Evolutionary conservation across 1,140 invertebrate species (phyloP).

Genomic region (Parapsyche elsis): DNA sequence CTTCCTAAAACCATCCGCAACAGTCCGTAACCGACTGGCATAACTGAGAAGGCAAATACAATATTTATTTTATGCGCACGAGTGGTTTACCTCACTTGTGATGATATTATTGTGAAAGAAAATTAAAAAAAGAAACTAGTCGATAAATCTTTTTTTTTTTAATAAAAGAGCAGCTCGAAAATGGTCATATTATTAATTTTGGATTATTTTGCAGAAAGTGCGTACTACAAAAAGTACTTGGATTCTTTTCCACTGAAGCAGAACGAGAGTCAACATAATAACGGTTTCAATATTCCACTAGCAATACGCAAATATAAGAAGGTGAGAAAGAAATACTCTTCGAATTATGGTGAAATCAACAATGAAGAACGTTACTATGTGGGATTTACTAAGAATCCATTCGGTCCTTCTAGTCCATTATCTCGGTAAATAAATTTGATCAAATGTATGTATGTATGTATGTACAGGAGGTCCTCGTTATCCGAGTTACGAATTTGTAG

Average conservation of each 20-base stretch:
- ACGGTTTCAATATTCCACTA: neutral
- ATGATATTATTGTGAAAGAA: too few species aligned
- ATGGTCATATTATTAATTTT: neutral
- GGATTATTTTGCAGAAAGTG: neutral
- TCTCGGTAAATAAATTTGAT: neutral
- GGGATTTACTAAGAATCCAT: constrained; percentile 34
- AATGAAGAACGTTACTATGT: constrained; percentile 15
- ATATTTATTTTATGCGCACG: too few species aligned
- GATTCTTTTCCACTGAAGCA: neutral
- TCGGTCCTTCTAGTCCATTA: constrained; percentile 33
- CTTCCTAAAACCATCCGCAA: too few species aligned
- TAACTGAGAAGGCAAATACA: too few species aligned
- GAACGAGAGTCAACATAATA: neutral
- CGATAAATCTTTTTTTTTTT: neutral
- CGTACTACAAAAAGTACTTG: constrained; percentile 11
- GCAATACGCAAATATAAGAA: constrained; percentile 4
- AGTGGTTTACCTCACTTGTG: too few species aligned
- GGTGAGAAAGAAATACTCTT: neutral
- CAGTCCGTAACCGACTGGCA: too few species aligned
- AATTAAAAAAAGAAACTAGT: too few species aligned
- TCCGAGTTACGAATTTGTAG: too few species aligned
- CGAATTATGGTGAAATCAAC: neutral
- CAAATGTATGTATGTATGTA: too few species aligned
- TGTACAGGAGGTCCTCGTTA: too few species aligned
- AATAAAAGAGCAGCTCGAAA: neutral